phyloP scores from a whole-genome alignment of 2,888 invertebrate species.

The Pollenia angustigena region DNA sequence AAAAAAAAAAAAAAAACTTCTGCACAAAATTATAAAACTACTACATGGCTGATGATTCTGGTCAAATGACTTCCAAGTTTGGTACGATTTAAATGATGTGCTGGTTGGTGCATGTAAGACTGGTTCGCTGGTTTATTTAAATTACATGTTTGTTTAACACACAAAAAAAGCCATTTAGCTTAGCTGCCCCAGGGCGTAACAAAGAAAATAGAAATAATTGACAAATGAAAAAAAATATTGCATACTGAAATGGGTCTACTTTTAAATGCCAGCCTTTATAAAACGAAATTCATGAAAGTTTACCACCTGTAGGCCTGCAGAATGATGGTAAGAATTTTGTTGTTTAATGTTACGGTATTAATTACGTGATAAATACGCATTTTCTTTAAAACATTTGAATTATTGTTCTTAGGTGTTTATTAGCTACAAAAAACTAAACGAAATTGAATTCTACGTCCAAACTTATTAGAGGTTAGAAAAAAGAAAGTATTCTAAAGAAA shows the following conservation, averaged over 20 bases:
- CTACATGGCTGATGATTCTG: slow-evolving; percentile 18
- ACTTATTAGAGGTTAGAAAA: too few relatives aligned
- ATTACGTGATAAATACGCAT: slow-evolving; percentile 42
- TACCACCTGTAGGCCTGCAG: neutral
- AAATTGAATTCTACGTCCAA: too few relatives aligned
- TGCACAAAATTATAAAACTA: neutral
- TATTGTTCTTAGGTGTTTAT: too few relatives aligned
- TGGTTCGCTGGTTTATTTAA: slow-evolving; percentile 30
- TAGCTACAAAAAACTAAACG: too few relatives aligned
- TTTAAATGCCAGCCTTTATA: neutral
- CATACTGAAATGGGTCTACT: slow-evolving; percentile 12
- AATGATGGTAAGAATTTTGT: neutral
- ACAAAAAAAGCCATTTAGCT: slow-evolving; percentile 10
- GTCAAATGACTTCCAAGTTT: slow-evolving; percentile 40
- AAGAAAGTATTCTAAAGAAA: too few relatives aligned
- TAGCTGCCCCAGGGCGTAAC: slow-evolving; percentile 20
- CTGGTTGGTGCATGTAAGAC: slow-evolving; percentile 11
- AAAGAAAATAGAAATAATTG: slow-evolving; percentile 26
- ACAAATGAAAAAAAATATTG: slow-evolving; percentile 35
- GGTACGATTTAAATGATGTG: slow-evolving; percentile 21
- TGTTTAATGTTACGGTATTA: neutral
- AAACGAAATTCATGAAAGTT: slow-evolving; percentile 14
- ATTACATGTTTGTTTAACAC: slow-evolving; percentile 10
- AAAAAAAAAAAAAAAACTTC: neutral
- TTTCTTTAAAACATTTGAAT: slow-evolving; percentile 10